Conservation (phyloP, 2,113 vertebrate species). For the Myxocyprinus asiaticus region DNA sequence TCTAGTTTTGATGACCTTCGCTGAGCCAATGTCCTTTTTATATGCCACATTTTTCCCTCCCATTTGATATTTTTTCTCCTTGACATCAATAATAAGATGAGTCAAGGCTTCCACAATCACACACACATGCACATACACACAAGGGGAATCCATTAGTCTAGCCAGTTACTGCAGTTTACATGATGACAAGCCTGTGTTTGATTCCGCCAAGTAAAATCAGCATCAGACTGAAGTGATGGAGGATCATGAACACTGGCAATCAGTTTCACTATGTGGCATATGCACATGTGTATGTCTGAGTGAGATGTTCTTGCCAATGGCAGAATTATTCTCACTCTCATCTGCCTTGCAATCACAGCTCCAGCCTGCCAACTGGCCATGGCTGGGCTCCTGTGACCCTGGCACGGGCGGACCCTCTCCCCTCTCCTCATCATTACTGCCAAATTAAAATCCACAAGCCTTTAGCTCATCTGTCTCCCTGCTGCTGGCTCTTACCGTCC, state of each 20-base stretch:
- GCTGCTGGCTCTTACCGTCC: conserved; percentile 2
- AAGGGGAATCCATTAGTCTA: conserved; percentile 38
- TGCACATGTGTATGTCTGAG: not conserved
- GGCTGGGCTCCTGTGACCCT: conserved; percentile 41
- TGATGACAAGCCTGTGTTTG: conserved; percentile 39
- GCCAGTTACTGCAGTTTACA: conserved; percentile 49
- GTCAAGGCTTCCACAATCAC: conserved; percentile 27
- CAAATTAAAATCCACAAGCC: conserved; percentile 38
- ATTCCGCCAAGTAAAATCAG: conserved; percentile 20
- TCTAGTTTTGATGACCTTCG: conserved; percentile 18
- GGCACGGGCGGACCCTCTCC: conserved; percentile 27
- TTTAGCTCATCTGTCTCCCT: conserved; percentile 32
- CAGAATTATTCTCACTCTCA: conserved; percentile 21
- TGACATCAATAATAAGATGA: not conserved
- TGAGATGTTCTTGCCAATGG: conserved; percentile 10
- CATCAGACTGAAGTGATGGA: conserved; percentile 41
- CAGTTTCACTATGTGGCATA: conserved; percentile 12
- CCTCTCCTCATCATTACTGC: conserved; percentile 41
- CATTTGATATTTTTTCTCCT: not conserved
- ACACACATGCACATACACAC: not conserved
- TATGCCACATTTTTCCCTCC: not conserved
- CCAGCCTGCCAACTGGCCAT: conserved; percentile 23
- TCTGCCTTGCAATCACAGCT: conserved; percentile 4
- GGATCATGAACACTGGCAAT: conserved; percentile 24
- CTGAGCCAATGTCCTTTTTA: not conserved